Percentiles rank a stretch among this genome's conserved stretches.
These are phyloP conservation scores for rabbit (Oryctolagus cuniculus) DNA, from an alignment of 2,113 vertebrate species.

Conservation along the genomic window DNA sequence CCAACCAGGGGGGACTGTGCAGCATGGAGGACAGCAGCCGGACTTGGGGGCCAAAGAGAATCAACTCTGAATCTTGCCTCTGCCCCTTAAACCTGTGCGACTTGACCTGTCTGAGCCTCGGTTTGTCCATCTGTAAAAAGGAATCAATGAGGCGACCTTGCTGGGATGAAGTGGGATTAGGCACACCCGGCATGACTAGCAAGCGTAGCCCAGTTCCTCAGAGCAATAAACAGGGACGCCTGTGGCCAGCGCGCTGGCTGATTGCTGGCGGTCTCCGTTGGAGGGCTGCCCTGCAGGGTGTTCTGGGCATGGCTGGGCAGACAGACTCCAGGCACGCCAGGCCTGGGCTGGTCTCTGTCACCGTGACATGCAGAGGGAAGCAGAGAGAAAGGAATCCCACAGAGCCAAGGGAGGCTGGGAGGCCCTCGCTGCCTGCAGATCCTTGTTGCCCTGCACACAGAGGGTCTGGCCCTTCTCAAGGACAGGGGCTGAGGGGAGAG, in stretches of 20 bases:
- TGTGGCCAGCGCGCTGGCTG: fast-evolving
- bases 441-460: not conserved
- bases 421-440: not conserved
- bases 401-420: not conserved
- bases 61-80: not conserved
- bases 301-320: slow-evolving; percentile 33
- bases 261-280: not conserved
- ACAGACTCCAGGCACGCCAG: slow-evolving; percentile 68
- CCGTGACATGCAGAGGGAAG: slow-evolving; percentile 44
- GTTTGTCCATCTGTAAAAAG: not conserved
- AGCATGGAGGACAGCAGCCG: not conserved
- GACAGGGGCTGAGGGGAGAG: not conserved
- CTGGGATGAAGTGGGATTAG: too few relatives aligned
- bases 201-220: too few relatives aligned
- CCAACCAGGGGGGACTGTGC: not conserved
- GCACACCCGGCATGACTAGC: too few relatives aligned
- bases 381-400: slow-evolving; percentile 38
- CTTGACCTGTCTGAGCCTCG: not conserved
- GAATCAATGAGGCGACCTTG: too few relatives aligned
- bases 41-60: not conserved
- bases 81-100: not conserved
- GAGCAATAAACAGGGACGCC: too few relatives aligned
- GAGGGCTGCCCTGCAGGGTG: not conserved
- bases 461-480: slow-evolving; percentile 9
- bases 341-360: slow-evolving; percentile 72